These are phyloP conservation scores for Drosophila niveifrons DNA, from an alignment of 2,888 invertebrate species.

Conservation along the genomic window DNA sequence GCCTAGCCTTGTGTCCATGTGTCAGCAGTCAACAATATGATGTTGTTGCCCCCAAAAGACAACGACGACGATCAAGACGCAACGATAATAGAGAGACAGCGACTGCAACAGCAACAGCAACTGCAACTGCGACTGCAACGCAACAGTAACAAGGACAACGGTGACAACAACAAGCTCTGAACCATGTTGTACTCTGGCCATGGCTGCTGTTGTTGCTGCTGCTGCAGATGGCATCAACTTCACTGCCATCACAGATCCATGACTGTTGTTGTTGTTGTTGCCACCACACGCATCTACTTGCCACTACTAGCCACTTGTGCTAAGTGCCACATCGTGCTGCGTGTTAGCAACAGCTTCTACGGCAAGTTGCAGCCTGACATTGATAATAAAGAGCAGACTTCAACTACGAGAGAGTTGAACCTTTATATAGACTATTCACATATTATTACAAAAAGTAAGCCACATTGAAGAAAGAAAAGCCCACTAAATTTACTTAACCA, in stretches of 20 bases:
- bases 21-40: conserved; percentile 79
- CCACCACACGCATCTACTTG: conserved; percentile 32
- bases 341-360: too few relatives aligned
- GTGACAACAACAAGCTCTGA: conserved; percentile 38
- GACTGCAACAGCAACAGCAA: conserved; percentile 23
- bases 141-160: conserved; percentile 11
- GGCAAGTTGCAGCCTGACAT: too few relatives aligned
- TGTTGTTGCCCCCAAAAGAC: conserved; percentile 54
- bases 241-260: conserved; percentile 31
- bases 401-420: too few relatives aligned
- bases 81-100: conserved; percentile 68
- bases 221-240: conserved; percentile 67
- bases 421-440: too few relatives aligned
- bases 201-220: conserved; percentile 13
- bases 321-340: not conserved
- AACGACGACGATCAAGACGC: conserved; percentile 58
- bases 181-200: conserved; percentile 42
- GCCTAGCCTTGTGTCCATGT: conserved; percentile 71
- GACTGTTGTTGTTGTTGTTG: conserved; percentile 16
- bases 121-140: conserved; percentile 4
- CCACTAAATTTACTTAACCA: too few relatives aligned
- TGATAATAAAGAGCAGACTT: too few relatives aligned
- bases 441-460: too few relatives aligned
- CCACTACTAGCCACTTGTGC: conserved; percentile 15
- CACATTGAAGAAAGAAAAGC: too few relatives aligned